Percentiles rank a stretch among this genome's conserved stretches.
These are phyloP conservation scores for Catamblyrhynchus diadema DNA, from an alignment of 2,797 vertebrate genomes.

Conservation along the genomic window DNA sequence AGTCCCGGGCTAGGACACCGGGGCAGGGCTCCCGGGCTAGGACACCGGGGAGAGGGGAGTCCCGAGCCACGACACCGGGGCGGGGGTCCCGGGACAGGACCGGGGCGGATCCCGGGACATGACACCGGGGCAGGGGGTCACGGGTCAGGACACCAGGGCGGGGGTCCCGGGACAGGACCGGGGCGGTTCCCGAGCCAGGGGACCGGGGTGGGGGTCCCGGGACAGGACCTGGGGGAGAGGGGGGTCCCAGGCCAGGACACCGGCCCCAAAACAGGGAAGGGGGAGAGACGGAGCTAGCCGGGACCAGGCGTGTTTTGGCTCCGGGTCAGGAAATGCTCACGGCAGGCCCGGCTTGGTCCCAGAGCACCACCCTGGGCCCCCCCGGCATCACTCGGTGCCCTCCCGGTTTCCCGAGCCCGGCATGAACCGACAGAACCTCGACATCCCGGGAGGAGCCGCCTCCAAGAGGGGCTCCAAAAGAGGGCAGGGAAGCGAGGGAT, in stretches of 20 bases:
- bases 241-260: too few species aligned
- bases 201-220: background rate
- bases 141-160: too few species aligned
- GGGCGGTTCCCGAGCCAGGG: too few species aligned
- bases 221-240: too few species aligned
- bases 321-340: background rate
- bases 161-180: background rate
- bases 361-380: rapidly evolving
- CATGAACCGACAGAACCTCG: rapidly evolving
- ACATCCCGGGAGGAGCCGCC: background rate
- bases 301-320: background rate
- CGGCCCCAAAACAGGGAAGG: background rate
- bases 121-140: too few species aligned
- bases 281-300: rapidly evolving
- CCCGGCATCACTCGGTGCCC: rapidly evolving
- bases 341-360: rapidly evolving
- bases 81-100: background rate
- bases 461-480: background rate
- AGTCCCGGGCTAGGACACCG: background rate
- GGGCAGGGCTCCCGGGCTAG: too few species aligned
- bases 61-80: too few species aligned
- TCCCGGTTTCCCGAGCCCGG: background rate
- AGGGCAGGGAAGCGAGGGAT: rapidly evolving
- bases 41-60: too few species aligned
- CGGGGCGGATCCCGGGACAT: too few species aligned